These are phyloP conservation scores for Avahi laniger DNA, from an alignment of 2,797 vertebrate genomes.

Conservation along the genomic window DNA sequence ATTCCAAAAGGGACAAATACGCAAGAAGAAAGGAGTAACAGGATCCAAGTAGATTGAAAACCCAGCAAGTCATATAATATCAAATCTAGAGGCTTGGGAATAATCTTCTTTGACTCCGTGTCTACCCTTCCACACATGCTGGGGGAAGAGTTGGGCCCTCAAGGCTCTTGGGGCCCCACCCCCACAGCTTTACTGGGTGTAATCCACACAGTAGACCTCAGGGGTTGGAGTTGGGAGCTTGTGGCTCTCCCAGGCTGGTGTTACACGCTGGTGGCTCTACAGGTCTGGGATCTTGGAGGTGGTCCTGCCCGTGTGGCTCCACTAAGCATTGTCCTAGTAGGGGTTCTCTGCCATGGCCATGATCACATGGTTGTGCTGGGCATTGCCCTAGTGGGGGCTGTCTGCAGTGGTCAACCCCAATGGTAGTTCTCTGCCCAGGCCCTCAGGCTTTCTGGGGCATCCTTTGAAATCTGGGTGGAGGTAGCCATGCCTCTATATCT, in stretches of 20 bases:
- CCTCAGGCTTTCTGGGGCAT: background rate
- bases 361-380: background rate
- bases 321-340: background rate
- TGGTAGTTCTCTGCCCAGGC: background rate
- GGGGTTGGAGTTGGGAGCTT: rapidly evolving
- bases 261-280: background rate
- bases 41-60: background rate
- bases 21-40: background rate
- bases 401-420: rapidly evolving
- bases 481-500: background rate
- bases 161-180: background rate
- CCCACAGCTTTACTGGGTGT: background rate
- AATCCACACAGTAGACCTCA: background rate
- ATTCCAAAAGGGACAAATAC: background rate
- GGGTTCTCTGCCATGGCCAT: too few species aligned
- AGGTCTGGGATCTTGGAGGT: background rate
- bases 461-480: background rate
- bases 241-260: background rate
- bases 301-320: too few species aligned
- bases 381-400: background rate
- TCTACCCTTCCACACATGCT: background rate
- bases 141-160: rapidly evolving
- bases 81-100: background rate
- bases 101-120: background rate
- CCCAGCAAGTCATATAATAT: background rate